Conservation (phyloP, 2,888 invertebrate species). For the Aricia artaxerxes region DNA sequence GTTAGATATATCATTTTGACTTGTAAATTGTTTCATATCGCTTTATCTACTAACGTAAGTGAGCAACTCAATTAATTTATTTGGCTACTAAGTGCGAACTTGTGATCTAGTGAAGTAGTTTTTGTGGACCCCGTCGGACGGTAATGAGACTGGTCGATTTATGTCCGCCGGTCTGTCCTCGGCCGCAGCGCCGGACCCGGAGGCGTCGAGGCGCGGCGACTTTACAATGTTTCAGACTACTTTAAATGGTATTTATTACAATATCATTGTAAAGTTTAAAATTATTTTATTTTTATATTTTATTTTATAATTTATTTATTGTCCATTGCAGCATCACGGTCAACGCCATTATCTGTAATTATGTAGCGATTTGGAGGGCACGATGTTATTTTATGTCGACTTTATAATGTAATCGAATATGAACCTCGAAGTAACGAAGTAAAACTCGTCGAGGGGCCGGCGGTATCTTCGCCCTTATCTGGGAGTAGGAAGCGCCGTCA, state of each 20-base stretch:
- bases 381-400: constrained; percentile 76
- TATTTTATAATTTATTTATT: constrained; percentile 43
- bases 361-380: constrained; percentile 61
- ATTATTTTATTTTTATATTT: constrained; percentile 52
- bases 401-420: constrained; percentile 67
- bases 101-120: constrained; percentile 74
- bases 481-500: constrained; percentile 76
- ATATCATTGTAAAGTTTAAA: constrained; percentile 74
- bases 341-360: background rate
- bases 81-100: constrained; percentile 77
- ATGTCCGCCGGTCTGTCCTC: constrained; percentile 62
- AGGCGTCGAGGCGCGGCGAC: constrained; percentile 30
- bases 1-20: constrained; percentile 72
- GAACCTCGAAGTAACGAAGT: constrained; percentile 68
- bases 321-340: constrained; percentile 45
- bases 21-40: constrained; percentile 75
- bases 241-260: constrained; percentile 69
- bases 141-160: constrained; percentile 75
- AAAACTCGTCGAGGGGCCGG: constrained; percentile 62
- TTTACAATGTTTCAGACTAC: constrained; percentile 47
- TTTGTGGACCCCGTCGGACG: constrained; percentile 72
- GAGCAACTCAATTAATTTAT: constrained; percentile 73
- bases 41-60: constrained; percentile 66
- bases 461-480: constrained; percentile 68
- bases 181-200: constrained; percentile 59